Evolutionary conservation across 2,113 vertebrate genomes (phyloP), one percentile per base, ranked within the genome.

Genomic region (Xiphophorus maculatus): DNA sequence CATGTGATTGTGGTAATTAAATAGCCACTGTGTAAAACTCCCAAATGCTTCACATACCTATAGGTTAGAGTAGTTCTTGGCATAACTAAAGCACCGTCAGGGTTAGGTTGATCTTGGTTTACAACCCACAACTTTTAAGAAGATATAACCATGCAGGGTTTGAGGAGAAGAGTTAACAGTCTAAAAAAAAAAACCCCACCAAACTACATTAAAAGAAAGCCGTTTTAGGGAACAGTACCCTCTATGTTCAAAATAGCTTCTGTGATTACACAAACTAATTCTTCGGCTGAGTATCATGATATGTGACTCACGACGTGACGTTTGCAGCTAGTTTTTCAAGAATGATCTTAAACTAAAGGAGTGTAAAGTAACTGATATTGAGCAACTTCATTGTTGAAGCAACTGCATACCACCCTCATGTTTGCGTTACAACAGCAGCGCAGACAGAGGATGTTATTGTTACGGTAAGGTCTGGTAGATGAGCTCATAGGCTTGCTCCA

Each of bases 291-390:
- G 28, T 15, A 35, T 22, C 1, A 66, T 82, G 63, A 76, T 48
- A 12, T 22, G 51, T 58, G 48, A 54, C 48, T 54, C 48, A 54
- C 6, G 19, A 54, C 48, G 7, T 76, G 37, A 42, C 15, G 9
- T 66, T 28, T 63, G 13, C 69, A 86, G 89, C 89, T 75, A 73
- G 87, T 88, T 84, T 75, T 83, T 87, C 89, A 44, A 63, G 77
- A 85, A 66, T 64, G 29, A 33, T 72, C 28, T 84, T 83, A 88
- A 86, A 88, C 79, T 80, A 29, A 25, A 66, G 11, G 63, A 69
- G 82, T 83, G 79, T 81, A 65, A 42, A 79, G 76, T 90, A 42
- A 88, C 80, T 60, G 0, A 3, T 82, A 61, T 81, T 85, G 74
- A 82, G 87, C 71, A 76, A 83, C 64, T 58, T 62, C 67, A 68